These are phyloP conservation scores for Cyprinodon diabolis DNA, from an alignment of 2,797 vertebrate species.

Conservation along the genomic window DNA sequence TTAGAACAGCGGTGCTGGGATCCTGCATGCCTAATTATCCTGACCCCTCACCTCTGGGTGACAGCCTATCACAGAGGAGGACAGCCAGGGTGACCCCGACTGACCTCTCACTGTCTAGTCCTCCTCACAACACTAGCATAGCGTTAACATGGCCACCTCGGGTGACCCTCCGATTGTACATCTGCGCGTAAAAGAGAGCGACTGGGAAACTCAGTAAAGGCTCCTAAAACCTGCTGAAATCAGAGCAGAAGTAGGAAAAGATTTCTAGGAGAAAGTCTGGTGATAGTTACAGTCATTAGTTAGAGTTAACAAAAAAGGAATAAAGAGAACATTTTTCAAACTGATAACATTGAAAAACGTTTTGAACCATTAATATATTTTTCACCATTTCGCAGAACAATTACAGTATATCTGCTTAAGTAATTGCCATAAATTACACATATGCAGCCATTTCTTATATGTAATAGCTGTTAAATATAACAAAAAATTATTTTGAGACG, in stretches of 20 bases:
- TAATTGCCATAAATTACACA: no score
- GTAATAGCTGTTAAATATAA: no score
- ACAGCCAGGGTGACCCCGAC: constrained; percentile 73
- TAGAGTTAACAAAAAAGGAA: neutral
- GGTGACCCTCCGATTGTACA: constrained; percentile 50
- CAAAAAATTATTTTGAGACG: neutral
- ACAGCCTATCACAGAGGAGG: constrained; percentile 81
- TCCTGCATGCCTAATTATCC: constrained; percentile 76
- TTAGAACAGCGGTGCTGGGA: constrained; percentile 66
- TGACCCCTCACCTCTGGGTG: constrained; percentile 74
- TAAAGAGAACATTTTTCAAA: neutral
- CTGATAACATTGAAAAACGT: no score
- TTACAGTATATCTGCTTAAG: no score
- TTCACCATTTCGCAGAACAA: no score
- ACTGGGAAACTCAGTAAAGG: constrained; percentile 29
- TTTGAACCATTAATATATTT: no score
- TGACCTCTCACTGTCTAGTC: constrained; percentile 76
- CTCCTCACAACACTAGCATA: constrained; percentile 74
- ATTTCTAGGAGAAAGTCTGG: constrained; percentile 5
- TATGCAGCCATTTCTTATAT: no score
- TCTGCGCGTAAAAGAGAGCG: constrained; percentile 33
- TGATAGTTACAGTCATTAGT: neutral
- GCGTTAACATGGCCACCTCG: constrained; percentile 68
- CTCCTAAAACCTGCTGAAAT: constrained; percentile 30
- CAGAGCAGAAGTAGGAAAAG: constrained; percentile 2